Conservation (phyloP, 2,888 invertebrate genomes). For the Archips crataeganus region DNA sequence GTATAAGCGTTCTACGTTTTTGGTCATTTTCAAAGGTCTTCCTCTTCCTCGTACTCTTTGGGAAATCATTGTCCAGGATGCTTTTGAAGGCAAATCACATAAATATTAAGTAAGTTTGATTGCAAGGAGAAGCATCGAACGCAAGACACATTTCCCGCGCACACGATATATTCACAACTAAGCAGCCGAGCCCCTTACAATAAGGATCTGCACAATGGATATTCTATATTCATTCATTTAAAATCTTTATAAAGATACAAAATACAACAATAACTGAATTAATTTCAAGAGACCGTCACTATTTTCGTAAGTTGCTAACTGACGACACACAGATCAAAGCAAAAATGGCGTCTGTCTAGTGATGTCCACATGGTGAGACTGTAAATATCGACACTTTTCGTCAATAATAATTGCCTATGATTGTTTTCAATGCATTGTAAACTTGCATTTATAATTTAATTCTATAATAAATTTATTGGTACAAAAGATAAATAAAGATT, state of each 20-base stretch:
- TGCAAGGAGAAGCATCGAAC: slow-evolving; percentile 57
- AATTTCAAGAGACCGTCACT: slow-evolving; percentile 52
- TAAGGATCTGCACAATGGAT: slow-evolving; percentile 3
- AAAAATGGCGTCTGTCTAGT: slow-evolving; percentile 77
- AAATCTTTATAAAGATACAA: slow-evolving; percentile 1
- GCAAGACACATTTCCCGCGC: slow-evolving; percentile 83
- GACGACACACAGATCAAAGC: slow-evolving; percentile 56
- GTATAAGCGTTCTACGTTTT: slow-evolving; percentile 72
- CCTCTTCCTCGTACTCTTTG: slow-evolving; percentile 67
- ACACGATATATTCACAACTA: slow-evolving; percentile 58
- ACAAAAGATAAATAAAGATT: no score
- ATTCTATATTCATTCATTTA: slow-evolving; percentile 10
- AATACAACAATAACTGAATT: slow-evolving; percentile 33
- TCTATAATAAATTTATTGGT: no score
- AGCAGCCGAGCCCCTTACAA: slow-evolving; percentile 31
- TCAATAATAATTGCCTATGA: neutral
- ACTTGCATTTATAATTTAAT: neutral
- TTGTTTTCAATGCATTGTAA: neutral
- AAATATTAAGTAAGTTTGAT: slow-evolving; percentile 45
- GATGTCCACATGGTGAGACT: slow-evolving; percentile 50
- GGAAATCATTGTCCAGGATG: slow-evolving; percentile 65
- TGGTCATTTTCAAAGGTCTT: slow-evolving; percentile 66
- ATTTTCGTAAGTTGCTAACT: slow-evolving; percentile 42
- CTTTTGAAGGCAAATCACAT: slow-evolving; percentile 19
- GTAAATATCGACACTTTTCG: slow-evolving; percentile 2